phyloP scores from a whole-genome alignment of 2,888 invertebrate genomes.

The Dioctria linearis region DNA sequence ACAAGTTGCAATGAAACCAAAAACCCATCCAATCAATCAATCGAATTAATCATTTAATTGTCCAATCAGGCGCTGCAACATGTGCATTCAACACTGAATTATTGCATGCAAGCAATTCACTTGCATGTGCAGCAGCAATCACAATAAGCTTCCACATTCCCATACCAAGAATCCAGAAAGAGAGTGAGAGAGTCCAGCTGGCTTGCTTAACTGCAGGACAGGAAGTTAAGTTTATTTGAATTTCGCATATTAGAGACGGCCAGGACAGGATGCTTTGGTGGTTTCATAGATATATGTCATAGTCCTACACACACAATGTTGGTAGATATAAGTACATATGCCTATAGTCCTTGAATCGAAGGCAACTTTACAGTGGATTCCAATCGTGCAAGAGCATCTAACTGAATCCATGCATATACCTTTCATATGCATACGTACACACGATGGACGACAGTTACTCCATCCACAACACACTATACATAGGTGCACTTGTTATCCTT shows the following conservation, averaged over 20 bases:
- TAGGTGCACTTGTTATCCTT: constrained; percentile 28
- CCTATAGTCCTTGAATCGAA: constrained; percentile 30
- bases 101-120: constrained; percentile 53
- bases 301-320: not conserved
- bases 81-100: constrained; percentile 57
- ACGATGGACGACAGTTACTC: no score
- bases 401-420: not conserved
- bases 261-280: constrained; percentile 38
- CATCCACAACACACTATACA: no score
- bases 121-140: constrained; percentile 29
- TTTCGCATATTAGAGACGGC: constrained; percentile 55
- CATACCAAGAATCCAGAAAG: constrained; percentile 3
- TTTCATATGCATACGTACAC: not conserved
- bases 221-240: constrained; percentile 56
- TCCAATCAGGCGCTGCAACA: constrained; percentile 57
- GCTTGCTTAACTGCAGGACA: constrained; percentile 42
- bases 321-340: no score
- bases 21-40: constrained; percentile 53
- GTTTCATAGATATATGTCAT: constrained; percentile 40
- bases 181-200: not conserved
- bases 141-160: constrained; percentile 18
- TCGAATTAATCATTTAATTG: constrained; percentile 57
- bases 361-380: constrained; percentile 38
- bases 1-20: not conserved
- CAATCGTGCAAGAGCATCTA: constrained; percentile 39